Evolutionary conservation across 2,113 vertebrate genomes (phyloP).

Genomic region (Gila orcuttii): DNA sequence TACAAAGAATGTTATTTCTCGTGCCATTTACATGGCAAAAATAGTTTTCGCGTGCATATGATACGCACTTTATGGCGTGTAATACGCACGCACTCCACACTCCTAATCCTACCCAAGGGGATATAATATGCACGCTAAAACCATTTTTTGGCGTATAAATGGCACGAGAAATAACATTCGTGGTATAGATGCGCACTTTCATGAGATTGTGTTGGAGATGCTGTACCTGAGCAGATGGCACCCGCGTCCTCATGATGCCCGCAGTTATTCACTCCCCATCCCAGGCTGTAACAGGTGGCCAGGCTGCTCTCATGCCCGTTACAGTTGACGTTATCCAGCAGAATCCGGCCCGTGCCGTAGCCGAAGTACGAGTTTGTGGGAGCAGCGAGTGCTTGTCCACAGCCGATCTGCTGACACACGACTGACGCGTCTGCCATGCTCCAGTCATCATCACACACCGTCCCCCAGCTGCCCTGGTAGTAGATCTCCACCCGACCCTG

Average conservation of each 20-base stretch:
- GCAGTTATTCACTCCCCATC: conserved; percentile 96
- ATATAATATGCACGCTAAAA: too few species aligned
- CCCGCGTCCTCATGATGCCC: conserved; percentile 95
- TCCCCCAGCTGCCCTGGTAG: conserved; percentile 89
- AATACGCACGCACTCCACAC: too few species aligned
- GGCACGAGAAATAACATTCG: too few species aligned
- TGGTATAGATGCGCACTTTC: too few species aligned
- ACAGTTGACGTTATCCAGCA: conserved; percentile 93
- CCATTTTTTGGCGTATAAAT: too few species aligned
- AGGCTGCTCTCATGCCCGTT: conserved; percentile 80
- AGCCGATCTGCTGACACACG: conserved; percentile 89
- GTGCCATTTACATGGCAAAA: too few species aligned
- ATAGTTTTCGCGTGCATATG: too few species aligned
- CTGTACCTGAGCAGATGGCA: conserved; percentile 81
- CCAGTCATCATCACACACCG: conserved; percentile 96
- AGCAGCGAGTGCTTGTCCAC: conserved; percentile 78
- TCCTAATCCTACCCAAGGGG: too few species aligned
- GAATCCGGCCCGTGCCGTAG: conserved; percentile 86
- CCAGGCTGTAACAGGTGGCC: conserved; percentile 82
- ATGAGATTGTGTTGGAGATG: too few species aligned
- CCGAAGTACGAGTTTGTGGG: conserved; percentile 90
- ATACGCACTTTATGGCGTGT: too few species aligned
- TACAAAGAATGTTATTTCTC: too few species aligned
- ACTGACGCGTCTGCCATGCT: conserved; percentile 81
- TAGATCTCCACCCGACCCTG: conserved; percentile 93